Evolutionary conservation across 1,140 invertebrate species (phyloP).

Genomic region (Lysiphlebus fabarum): DNA sequence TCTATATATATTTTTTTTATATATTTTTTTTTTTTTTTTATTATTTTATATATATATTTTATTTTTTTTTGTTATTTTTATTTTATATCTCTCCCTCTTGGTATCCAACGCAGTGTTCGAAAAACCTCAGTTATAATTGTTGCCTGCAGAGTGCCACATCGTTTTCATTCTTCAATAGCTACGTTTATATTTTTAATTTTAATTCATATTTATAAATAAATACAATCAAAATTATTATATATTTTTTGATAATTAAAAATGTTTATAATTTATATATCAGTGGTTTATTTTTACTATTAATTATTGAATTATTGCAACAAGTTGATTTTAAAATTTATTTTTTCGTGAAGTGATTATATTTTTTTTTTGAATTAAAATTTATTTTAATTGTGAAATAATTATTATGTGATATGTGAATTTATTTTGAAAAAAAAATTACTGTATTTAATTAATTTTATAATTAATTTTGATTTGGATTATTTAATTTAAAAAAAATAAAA

Average conservation of each 20-base stretch:
- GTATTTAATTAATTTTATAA: neutral
- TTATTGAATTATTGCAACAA: too few relatives aligned
- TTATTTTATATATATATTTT: too few relatives aligned
- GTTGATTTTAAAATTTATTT: neutral
- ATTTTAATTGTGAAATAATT: neutral
- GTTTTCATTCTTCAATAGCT: conserved; percentile 14
- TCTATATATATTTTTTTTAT: too few relatives aligned
- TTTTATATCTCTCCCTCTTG: neutral
- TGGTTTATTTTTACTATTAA: neutral
- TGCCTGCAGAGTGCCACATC: conserved; percentile 39
- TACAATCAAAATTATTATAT: neutral
- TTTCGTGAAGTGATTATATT: neutral
- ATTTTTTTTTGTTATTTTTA: too few relatives aligned
- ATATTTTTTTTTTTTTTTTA: too few relatives aligned
- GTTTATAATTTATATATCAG: neutral
- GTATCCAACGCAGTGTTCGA: conserved; percentile 31
- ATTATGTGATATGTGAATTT: conserved; percentile 1
- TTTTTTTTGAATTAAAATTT: neutral
- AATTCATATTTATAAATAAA: neutral
- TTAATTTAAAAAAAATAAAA: neutral
- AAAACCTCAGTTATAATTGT: conserved; percentile 59
- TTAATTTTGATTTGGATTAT: neutral
- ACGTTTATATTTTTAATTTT: too few relatives aligned
- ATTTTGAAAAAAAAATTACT: neutral
- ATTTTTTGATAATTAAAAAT: neutral